A percentile compares a stretch with the other conserved stretches of the same genome.
Evolutionary conservation across 2,113 vertebrate species (phyloP).

Genomic region (Morone saxatilis): DNA sequence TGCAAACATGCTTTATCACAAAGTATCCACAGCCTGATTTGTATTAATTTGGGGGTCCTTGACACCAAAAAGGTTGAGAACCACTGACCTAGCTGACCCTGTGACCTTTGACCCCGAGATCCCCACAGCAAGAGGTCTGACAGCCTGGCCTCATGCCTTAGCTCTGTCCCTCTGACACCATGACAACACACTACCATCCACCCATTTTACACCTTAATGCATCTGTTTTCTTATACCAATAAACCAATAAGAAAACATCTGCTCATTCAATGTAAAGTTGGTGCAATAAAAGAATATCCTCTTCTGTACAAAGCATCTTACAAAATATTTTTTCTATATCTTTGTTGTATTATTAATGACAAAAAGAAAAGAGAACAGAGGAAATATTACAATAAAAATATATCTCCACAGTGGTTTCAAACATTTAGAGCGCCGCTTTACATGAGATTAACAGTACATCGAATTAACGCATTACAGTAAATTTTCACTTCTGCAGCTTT

Average conservation of each 20-base stretch:
- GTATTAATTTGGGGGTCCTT: no score
- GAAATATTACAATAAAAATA: slow-evolving; percentile 54
- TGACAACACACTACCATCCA: slow-evolving; percentile 1
- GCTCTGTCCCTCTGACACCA: slow-evolving; percentile 35
- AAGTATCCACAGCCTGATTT: no score
- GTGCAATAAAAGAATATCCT: slow-evolving; percentile 28
- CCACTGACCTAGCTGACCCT: not conserved
- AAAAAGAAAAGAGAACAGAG: not conserved
- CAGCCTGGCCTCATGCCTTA: slow-evolving; percentile 71
- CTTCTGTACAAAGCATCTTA: slow-evolving; percentile 68
- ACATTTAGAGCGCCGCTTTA: slow-evolving; percentile 28
- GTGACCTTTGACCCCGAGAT: slow-evolving; percentile 38
- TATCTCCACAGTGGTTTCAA: slow-evolving; percentile 50
- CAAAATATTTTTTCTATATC: slow-evolving; percentile 63
- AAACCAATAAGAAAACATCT: slow-evolving; percentile 1
- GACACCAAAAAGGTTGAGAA: no score
- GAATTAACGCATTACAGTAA: not conserved
- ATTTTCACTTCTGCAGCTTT: not conserved
- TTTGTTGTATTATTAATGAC: slow-evolving; percentile 29
- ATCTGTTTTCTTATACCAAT: not conserved
- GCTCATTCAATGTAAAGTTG: slow-evolving; percentile 15
- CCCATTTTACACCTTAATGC: not conserved
- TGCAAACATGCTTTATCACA: no score
- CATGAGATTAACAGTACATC: not conserved
- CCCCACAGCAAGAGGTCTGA: slow-evolving; percentile 58